Conservation (phyloP, 2,113 vertebrate genomes). For the Himantopus leucocephalus region DNA sequence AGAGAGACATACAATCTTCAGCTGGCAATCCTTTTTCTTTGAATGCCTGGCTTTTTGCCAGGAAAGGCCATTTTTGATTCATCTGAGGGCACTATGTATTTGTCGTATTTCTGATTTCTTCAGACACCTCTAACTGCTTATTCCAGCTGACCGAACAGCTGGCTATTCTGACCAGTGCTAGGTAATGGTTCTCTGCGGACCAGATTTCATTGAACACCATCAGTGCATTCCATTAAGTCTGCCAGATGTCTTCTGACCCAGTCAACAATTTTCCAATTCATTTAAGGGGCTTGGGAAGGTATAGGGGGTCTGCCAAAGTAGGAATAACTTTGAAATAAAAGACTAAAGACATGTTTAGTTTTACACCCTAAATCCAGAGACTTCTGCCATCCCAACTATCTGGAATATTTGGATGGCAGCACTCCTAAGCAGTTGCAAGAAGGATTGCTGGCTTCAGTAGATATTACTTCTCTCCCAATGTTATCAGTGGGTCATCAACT, state of each 20-base stretch:
- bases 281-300: not conserved
- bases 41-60: not conserved
- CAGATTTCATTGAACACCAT: not conserved
- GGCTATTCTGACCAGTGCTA: not conserved
- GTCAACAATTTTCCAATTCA: not conserved
- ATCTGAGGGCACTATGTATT: not conserved
- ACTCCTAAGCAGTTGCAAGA: not conserved
- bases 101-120: not conserved
- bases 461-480: not conserved
- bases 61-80: not conserved
- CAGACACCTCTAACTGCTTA: not conserved
- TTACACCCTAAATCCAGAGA: not conserved
- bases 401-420: not conserved
- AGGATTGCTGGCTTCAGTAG: not conserved
- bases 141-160: slow-evolving; percentile 12
- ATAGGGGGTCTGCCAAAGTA: not conserved
- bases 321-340: not conserved
- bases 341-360: not conserved
- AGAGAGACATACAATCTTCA: not conserved
- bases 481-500: not conserved
- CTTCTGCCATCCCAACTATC: not conserved
- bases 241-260: not conserved
- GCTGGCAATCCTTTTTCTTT: not conserved
- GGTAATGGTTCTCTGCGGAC: not conserved
- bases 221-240: not conserved